Evolutionary conservation across 2,113 vertebrate species (phyloP), one percentile per base, ranked within the genome.

Genomic region (Monopterus albus): DNA sequence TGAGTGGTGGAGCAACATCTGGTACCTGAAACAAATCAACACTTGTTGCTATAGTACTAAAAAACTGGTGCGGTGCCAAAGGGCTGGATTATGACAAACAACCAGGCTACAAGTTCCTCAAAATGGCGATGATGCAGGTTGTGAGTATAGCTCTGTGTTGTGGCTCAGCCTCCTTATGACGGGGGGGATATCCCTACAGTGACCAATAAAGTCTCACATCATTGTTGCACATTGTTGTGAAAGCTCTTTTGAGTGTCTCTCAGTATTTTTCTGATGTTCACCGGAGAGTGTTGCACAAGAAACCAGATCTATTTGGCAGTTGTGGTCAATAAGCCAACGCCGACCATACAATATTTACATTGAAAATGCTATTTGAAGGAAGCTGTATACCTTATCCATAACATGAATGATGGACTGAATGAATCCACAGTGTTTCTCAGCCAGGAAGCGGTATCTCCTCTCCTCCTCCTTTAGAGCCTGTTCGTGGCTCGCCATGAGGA

Each of bases 401-500:
- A 94, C 69, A 21, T 65, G 60, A 12, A 81, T 58, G 6, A 93
- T 23, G 59, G 89, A 84, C 72, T 91, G 84, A 3, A 88, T 74
- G 26, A 94, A 77, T 42, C 69, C 73, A 20, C 95, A 95, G 90
- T 98, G 96, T 76, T 96, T 98, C 87, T 99, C 96, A 0, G 95
- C 95, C 89, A 99, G 88, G 88, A 99, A 99, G 36, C 96, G 96
- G 52, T 97, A 97, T 56, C 97, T 92, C 26, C 97, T 93, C 84
- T 96, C 96, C 90, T 99, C 95, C 78, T 99, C 97, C 78, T 94
- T 84, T 61, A 97, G 89, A 0, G 96, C 96, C 0, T 95, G 94
- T 3, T 68, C 74, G 75, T 98, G 93, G 57, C 96, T 96, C 68
- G 95, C 91, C 0, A 87, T 93, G 50, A 97, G 83, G 0, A 98